Conservation (phyloP, 2,113 vertebrate species). For the Glareola pratincola region DNA sequence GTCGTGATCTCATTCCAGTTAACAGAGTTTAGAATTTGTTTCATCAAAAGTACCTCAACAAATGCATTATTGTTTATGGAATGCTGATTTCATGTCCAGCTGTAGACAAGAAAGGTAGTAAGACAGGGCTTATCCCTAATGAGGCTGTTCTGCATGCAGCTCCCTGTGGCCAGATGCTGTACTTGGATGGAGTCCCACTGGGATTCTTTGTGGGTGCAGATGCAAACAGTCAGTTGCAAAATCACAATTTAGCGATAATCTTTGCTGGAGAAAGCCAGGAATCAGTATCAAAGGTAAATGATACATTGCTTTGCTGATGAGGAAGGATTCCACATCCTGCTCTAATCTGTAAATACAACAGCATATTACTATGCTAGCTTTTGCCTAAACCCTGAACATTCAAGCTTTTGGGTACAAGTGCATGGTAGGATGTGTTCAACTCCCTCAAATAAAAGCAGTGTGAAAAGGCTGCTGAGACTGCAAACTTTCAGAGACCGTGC, state of each 20-base stretch:
- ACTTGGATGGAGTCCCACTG: neutral
- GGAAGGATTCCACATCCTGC: neutral
- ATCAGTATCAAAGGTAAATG: neutral
- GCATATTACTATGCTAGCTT: neutral
- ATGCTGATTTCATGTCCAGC: neutral
- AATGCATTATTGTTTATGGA: neutral
- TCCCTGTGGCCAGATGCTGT: neutral
- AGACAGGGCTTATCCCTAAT: conserved; percentile 3
- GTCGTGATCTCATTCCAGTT: neutral
- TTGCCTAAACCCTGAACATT: neutral
- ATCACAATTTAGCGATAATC: neutral
- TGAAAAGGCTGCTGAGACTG: neutral
- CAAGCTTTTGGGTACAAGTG: neutral
- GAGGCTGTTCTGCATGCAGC: neutral
- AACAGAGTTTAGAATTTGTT: neutral
- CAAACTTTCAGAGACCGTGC: neutral
- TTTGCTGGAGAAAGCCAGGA: neutral
- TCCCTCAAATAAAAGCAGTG: neutral
- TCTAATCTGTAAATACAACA: neutral
- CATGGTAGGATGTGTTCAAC: neutral
- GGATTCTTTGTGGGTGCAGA: neutral
- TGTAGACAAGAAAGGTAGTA: neutral
- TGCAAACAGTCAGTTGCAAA: neutral
- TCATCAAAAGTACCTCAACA: neutral
- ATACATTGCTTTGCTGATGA: neutral